These are phyloP conservation scores for Bovichtus diacanthus DNA, from an alignment of 2,797 vertebrate genomes.

Conservation along the genomic window DNA sequence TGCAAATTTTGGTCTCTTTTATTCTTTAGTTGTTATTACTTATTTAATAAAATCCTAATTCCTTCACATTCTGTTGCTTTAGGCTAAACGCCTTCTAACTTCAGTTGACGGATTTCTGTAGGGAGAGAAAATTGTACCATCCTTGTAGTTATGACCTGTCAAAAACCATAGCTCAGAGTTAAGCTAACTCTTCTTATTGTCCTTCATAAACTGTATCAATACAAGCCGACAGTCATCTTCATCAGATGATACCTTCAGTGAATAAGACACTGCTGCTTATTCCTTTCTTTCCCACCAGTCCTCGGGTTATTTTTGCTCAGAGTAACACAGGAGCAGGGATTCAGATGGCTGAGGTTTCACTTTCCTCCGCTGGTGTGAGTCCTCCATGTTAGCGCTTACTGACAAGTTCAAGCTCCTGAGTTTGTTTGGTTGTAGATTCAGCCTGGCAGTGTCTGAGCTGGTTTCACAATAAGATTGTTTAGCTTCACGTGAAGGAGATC, in stretches of 20 bases:
- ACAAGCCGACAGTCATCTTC: background rate
- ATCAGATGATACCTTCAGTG: background rate
- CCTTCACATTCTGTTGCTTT: background rate
- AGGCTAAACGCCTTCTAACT: background rate
- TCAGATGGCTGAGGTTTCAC: background rate
- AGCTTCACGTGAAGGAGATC: slow-evolving; percentile 23
- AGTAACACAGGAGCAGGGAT: background rate
- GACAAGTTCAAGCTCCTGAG: slow-evolving; percentile 51
- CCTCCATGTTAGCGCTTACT: background rate
- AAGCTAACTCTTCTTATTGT: background rate
- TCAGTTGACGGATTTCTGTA: background rate
- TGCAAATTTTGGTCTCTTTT: background rate
- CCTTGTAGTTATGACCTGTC: background rate
- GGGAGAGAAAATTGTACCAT: background rate
- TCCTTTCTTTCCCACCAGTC: too few species aligned
- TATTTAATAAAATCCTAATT: background rate
- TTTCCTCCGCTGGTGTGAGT: background rate
- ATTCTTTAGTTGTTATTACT: background rate
- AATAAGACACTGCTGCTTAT: background rate
- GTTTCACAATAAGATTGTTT: slow-evolving; percentile 41
- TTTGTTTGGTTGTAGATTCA: slow-evolving; percentile 25
- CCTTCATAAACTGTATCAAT: slow-evolving; percentile 1
- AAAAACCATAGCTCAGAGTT: background rate
- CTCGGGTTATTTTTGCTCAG: background rate
- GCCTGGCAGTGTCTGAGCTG: slow-evolving; percentile 71